phyloP scores from a whole-genome alignment of 2,113 vertebrate species.

The Parus major region DNA sequence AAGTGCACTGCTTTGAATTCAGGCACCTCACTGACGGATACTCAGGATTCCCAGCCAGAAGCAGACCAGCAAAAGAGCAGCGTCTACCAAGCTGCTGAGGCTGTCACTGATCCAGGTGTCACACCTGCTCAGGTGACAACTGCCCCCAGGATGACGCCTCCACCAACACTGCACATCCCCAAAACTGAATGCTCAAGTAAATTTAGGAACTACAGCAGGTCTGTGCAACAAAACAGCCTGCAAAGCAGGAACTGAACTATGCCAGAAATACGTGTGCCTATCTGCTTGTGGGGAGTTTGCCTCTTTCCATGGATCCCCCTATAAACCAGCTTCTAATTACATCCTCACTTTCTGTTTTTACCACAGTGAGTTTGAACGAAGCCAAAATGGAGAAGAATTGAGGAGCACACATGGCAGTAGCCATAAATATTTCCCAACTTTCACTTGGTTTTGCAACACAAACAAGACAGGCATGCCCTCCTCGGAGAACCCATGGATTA shows the following conservation, averaged over 20 bases:
- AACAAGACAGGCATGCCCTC: neutral
- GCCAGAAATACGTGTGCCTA: neutral
- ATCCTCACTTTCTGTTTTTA: constrained; percentile 9
- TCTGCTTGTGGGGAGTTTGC: neutral
- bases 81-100: neutral
- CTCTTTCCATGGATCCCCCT: neutral
- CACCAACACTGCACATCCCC: rapidly evolving
- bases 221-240: neutral
- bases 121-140: neutral
- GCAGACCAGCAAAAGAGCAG: neutral
- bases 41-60: neutral
- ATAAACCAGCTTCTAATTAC: constrained; percentile 4
- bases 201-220: neutral
- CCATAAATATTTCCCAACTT: constrained; percentile 17
- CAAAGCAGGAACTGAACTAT: neutral
- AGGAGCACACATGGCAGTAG: neutral
- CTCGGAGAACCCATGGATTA: neutral
- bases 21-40: rapidly evolving
- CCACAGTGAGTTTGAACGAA: neutral
- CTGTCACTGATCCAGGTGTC: neutral
- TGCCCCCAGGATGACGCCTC: neutral
- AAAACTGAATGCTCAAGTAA: neutral
- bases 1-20: neutral
- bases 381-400: constrained; percentile 19
- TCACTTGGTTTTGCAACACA: constrained; percentile 3